A percentile compares a stretch with the other conserved stretches of the same genome.
These are phyloP conservation scores for Catharus ustulatus DNA, from an alignment of 2,797 vertebrate genomes.

Conservation along the genomic window DNA sequence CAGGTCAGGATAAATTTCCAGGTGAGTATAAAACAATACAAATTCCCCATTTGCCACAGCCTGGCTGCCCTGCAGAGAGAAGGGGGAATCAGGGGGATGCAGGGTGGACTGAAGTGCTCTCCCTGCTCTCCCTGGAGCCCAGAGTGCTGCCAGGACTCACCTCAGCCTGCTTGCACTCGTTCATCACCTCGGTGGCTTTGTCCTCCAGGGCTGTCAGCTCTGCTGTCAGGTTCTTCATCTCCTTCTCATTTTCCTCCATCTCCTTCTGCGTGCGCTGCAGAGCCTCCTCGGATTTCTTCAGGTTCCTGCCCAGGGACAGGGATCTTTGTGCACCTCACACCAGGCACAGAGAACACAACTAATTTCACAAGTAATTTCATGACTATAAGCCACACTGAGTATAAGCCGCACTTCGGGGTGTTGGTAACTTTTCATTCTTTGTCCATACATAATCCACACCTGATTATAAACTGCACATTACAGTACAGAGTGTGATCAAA, in stretches of 20 bases:
- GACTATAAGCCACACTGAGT: too few relatives aligned
- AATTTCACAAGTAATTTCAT: too few relatives aligned
- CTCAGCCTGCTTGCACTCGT: conserved; percentile 85
- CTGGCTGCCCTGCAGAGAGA: neutral
- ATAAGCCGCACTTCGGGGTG: too few relatives aligned
- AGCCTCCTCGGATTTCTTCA: conserved; percentile 89
- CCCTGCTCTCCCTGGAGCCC: neutral
- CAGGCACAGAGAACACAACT: neutral
- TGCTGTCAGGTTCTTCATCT: conserved; percentile 78
- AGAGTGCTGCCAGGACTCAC: conserved; percentile 62
- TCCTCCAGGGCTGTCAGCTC: conserved; percentile 87
- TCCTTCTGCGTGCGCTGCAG: conserved; percentile 81
- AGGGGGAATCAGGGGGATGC: rapidly evolving
- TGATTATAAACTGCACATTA: too few relatives aligned
- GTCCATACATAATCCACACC: too few relatives aligned
- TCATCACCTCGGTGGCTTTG: conserved; percentile 85
- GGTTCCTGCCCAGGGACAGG: conserved; percentile 80
- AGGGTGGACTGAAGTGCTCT: too few relatives aligned
- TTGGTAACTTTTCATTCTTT: too few relatives aligned
- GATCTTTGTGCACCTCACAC: neutral
- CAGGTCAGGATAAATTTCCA: neutral
- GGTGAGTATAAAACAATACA: neutral
- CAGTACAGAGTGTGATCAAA: too few relatives aligned
- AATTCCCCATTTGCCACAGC: rapidly evolving
- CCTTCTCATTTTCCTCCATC: conserved; percentile 82